Evolutionary conservation across 2,888 invertebrate genomes (phyloP).

Genomic region (Drosophila pegasa): DNA sequence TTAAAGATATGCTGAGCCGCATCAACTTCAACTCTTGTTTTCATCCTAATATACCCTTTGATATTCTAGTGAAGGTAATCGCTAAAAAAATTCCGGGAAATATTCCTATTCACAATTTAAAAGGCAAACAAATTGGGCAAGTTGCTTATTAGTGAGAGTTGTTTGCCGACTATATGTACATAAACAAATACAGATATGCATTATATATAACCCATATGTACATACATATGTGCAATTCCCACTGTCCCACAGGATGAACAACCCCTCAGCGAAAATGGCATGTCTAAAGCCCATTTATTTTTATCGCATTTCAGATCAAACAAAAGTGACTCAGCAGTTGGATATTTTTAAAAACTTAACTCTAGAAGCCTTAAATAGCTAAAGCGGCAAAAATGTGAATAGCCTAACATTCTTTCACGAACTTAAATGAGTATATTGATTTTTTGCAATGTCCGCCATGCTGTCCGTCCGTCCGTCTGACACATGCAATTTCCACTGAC

Average conservation of each 20-base stretch:
- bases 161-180: background rate
- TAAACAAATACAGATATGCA: background rate
- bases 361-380: background rate
- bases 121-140: slow-evolving; percentile 8
- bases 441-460: too few species aligned
- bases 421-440: background rate
- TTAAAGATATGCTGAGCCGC: too few species aligned
- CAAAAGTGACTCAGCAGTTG: slow-evolving; percentile 6
- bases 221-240: background rate
- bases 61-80: slow-evolving; percentile 1
- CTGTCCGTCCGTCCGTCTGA: too few species aligned
- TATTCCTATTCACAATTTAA: background rate
- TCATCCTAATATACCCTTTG: background rate
- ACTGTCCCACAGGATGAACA: slow-evolving; percentile 19
- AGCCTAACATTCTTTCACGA: background rate
- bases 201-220: background rate
- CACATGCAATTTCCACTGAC: too few species aligned
- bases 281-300: slow-evolving; percentile 26
- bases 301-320: slow-evolving; percentile 4
- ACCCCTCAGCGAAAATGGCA: slow-evolving; percentile 31
- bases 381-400: background rate
- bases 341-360: background rate
- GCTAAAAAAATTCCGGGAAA: slow-evolving; percentile 22
- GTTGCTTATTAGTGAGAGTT: slow-evolving; percentile 12
- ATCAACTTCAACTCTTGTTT: background rate